Evolutionary conservation across 2,888 invertebrate genomes (phyloP).

Genomic region (Platynereis dumerilii): DNA sequence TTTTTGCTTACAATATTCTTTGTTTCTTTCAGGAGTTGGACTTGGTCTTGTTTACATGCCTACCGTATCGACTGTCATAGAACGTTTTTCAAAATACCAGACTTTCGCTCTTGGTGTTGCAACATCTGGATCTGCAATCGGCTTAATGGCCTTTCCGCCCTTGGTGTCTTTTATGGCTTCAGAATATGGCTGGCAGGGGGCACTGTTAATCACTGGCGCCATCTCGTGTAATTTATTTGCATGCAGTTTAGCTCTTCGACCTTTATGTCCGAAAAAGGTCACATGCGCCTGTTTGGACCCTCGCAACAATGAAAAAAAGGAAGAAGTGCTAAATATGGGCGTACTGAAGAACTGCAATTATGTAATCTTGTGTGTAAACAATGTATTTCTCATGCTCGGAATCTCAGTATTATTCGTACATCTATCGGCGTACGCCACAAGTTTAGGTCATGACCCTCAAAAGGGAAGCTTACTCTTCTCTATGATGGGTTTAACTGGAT

Average conservation of each 20-base stretch:
- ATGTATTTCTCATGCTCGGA: conserved; percentile 43
- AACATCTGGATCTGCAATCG: conserved; percentile 45
- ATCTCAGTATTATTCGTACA: conserved; percentile 45
- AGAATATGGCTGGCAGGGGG: conserved; percentile 42
- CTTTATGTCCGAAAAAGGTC: conserved; percentile 37
- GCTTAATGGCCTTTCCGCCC: conserved; percentile 44
- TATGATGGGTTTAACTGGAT: conserved; percentile 42
- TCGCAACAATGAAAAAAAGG: background rate
- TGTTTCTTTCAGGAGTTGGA: conserved; percentile 40
- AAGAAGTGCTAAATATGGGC: conserved; percentile 1
- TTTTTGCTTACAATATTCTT: background rate
- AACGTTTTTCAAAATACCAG: conserved; percentile 43
- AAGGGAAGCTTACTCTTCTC: conserved; percentile 42
- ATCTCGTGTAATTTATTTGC: conserved; percentile 40
- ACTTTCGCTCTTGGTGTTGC: conserved; percentile 45
- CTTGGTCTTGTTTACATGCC: conserved; percentile 44
- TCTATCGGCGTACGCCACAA: conserved; percentile 40
- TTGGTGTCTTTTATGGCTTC: conserved; percentile 41
- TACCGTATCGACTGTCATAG: conserved; percentile 41
- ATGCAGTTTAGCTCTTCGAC: conserved; percentile 35
- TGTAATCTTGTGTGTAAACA: conserved; percentile 38
- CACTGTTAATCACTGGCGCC: conserved; percentile 44
- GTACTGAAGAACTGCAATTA: conserved; percentile 29
- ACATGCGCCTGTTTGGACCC: no score
- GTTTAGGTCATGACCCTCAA: conserved; percentile 35